A percentile compares a stretch with the other conserved stretches of the same genome.
These are phyloP conservation scores for Platalea minor DNA, from an alignment of 2,797 vertebrate species.

Conservation along the genomic window DNA sequence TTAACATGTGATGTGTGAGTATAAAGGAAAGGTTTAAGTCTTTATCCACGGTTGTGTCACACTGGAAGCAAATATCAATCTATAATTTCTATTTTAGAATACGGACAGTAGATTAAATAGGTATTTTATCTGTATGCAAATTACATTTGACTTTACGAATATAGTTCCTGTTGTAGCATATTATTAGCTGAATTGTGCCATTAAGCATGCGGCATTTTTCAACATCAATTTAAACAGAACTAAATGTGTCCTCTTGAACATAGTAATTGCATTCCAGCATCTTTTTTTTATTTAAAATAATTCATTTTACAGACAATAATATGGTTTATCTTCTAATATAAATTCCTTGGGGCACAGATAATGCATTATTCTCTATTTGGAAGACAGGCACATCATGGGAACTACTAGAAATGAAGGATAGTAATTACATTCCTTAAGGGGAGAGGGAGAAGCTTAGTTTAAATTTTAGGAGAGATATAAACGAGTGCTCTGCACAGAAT, in stretches of 20 bases:
- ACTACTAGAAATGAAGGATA: conserved; percentile 39
- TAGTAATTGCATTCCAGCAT: conserved; percentile 30
- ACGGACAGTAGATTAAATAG: not conserved
- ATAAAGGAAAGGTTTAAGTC: not conserved
- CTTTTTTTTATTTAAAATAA: conserved; percentile 30
- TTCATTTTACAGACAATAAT: conserved; percentile 34
- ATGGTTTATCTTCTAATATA: conserved; percentile 43
- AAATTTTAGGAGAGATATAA: conserved; percentile 20
- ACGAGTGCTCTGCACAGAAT: not conserved
- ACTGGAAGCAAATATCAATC: not conserved
- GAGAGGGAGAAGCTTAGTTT: not conserved
- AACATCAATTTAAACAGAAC: conserved; percentile 32
- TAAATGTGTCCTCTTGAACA: conserved; percentile 37
- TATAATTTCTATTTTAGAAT: not conserved
- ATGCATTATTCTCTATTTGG: conserved; percentile 42
- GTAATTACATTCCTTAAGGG: conserved; percentile 48
- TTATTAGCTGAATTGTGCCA: conserved; percentile 36
- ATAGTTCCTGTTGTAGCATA: conserved; percentile 9
- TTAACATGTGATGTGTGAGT: not conserved
- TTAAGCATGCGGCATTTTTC: conserved; percentile 32
- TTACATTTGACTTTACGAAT: conserved; percentile 8
- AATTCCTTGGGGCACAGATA: conserved; percentile 43
- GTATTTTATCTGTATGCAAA: conserved; percentile 28
- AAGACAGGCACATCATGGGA: conserved; percentile 10
- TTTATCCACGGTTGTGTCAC: not conserved